Conservation (phyloP, 35 echinoderm and acorn worm species). For the Strongylocentrotus purpuratus region DNA sequence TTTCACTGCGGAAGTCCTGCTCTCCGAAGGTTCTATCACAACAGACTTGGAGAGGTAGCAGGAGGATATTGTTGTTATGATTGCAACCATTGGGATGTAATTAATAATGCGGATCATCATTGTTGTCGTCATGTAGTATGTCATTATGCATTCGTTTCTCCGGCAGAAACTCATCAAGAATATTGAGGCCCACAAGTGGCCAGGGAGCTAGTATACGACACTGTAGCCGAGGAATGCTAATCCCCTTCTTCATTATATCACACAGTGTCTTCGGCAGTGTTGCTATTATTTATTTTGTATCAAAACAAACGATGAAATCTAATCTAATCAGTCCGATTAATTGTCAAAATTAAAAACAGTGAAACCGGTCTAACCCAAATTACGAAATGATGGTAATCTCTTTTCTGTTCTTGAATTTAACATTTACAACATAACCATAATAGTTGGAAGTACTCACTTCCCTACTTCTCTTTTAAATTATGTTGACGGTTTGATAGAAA, state of each 20-base stretch:
- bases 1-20: neutral
- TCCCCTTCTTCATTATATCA: neutral
- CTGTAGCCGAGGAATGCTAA: neutral
- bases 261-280: neutral
- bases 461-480: too few relatives aligned
- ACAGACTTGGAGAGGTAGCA: neutral
- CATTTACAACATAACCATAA: too few relatives aligned
- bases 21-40: neutral
- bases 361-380: too few relatives aligned
- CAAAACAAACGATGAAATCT: neutral
- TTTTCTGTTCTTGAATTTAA: too few relatives aligned
- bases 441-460: too few relatives aligned
- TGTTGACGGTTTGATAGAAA: too few relatives aligned
- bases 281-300: neutral
- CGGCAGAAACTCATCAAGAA: neutral
- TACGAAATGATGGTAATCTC: too few relatives aligned
- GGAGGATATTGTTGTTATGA: constrained; percentile 17
- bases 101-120: neutral
- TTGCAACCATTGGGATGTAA: constrained; percentile 1
- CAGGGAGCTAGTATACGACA: neutral
- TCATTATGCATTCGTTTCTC: neutral
- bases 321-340: neutral
- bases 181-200: constrained; percentile 7
- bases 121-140: neutral
- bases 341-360: too few relatives aligned